Evolutionary conservation across 2,113 vertebrate species (phyloP), one percentile per base, ranked within the genome.

Genomic region (Eretmochelys imbricata): DNA sequence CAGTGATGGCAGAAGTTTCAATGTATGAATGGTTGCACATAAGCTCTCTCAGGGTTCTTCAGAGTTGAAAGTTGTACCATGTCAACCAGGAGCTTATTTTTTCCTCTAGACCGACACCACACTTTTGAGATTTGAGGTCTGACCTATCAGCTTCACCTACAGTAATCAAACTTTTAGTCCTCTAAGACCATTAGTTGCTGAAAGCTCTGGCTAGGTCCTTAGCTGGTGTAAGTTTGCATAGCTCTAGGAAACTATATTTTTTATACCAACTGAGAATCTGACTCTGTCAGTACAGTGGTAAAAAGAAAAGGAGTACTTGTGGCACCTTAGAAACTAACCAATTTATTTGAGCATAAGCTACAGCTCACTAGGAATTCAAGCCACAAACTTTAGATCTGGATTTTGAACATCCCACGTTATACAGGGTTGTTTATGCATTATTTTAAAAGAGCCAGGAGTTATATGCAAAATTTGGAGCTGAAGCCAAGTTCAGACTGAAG

Each of bases 71-170:
- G 12, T 48, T 78, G 72, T 46, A 27, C 19, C 22, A 82, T 19
- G 75, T 25, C 42, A 75, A 38, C 0, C 0, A 29, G 3, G 22
- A 82, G 75, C 42, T 29, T 19, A 72, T 2, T 6, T 6, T 82
- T 91, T 72, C 31, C 35, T 76, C 11, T 25, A 8, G 4, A 19
- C 78, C 72, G 48, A 75, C 29, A 48, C 11, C 7, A 91, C 54
- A 49, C 0, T 4, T 72, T 10, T 20, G 25, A 22, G 24, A 9
- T 89, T 85, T 86, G 14, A 78, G 87, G 13, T 24, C 38, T 46
- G n/a, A 24, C 49, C 3, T 80, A 79, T 89, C 81, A 54, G 1
- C n/a, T 92, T 95, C 65, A 25, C n/a, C 51, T 65, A 5, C 2
- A 11, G 17, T 0, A 13, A 31, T 27, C 42, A 69, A 13, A 42